phyloP scores from a whole-genome alignment of 2,113 vertebrate species.

The Halcyon malimbica region DNA sequence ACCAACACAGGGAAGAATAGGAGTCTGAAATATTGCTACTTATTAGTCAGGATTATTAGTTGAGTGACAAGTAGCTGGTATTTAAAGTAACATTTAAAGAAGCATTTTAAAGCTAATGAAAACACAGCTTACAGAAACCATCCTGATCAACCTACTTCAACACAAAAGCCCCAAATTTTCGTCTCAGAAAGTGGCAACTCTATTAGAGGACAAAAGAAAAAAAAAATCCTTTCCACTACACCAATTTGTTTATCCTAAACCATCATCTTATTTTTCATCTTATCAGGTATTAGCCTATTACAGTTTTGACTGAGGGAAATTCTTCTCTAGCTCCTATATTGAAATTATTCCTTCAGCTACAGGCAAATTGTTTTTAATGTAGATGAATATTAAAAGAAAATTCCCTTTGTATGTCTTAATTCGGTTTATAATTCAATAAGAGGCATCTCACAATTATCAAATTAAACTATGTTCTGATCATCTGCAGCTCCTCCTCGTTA shows the following conservation, averaged over 20 bases:
- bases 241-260: not conserved
- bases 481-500: not conserved
- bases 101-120: not conserved
- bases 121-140: not conserved
- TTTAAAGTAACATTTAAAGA: conserved; percentile 3
- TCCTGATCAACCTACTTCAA: not conserved
- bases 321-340: not conserved
- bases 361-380: not conserved
- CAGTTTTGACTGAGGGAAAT: not conserved
- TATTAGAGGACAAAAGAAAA: not conserved
- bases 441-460: not conserved
- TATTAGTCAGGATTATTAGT: not conserved
- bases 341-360: not conserved
- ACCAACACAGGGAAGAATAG: not conserved
- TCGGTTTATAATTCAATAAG: not conserved
- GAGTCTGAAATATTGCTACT: not conserved
- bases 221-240: not conserved
- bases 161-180: not conserved
- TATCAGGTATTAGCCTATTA: not conserved
- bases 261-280: not conserved
- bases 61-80: conserved; percentile 5
- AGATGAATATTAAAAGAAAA: not conserved
- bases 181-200: not conserved
- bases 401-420: not conserved
- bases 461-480: not conserved